Evolutionary conservation across 2,797 vertebrate genomes (phyloP), one percentile per base, ranked within the genome.

Genomic region (Chelonia mydas): DNA sequence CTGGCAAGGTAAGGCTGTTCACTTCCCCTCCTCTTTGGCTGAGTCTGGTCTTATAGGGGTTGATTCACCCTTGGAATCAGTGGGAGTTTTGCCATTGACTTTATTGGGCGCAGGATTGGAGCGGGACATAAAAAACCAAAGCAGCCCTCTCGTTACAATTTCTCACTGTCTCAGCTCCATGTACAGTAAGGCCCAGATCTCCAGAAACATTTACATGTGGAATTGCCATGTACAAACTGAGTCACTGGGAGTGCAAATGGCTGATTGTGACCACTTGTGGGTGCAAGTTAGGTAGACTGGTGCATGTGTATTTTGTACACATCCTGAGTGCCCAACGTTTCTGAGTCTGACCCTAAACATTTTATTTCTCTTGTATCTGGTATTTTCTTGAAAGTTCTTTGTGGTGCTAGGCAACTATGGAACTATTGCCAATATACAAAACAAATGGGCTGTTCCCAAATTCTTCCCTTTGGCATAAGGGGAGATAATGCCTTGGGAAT

Each of bases 301-400:
- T 21, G 7, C 89, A 54, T 11, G 81, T 1, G 7, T 19, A 3
- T 1, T 37, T 15, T 1, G 53, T 65, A 83, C 0, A 0, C 23
- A 82, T 37, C 55, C 19, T 49, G 81, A 85, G 61, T 33, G 37
- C 92, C 74, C 76, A 77, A 0, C 55, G 74, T 90, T 87, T 51
- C 81, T 1, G 85, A 37, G 33, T 45, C 81, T 89, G 68, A 2
- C 11, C 1, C 1, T 2, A 77, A 96, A 91, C 0, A 8, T 6
- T 94, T 90, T 54, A 5, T 94, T 96, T 91, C 19, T 72, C 81
- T 90, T 0, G 0, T 55, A 55, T 89, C 72, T 83, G 77, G 85
- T 90, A 5, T 97, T 97, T 97, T 83, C 95, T 92, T 85, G 57
- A 91, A 90, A 13, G 49, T 33, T 77, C 33, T 96, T 88, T 94